phyloP scores from a whole-genome alignment of 2,888 invertebrate species.

The Phorcus lineatus region DNA sequence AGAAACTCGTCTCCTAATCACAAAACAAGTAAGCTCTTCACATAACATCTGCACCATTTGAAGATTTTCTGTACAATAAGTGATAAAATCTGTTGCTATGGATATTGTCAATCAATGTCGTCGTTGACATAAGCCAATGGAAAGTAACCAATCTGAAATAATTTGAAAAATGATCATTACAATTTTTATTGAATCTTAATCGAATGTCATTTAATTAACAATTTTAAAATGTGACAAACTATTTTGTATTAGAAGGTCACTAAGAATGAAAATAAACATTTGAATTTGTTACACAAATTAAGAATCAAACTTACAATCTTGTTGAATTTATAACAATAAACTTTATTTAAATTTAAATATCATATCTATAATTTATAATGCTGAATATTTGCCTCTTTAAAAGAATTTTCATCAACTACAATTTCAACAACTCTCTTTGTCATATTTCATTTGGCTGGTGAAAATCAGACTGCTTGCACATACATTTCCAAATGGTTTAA shows the following conservation, averaged over 20 bases:
- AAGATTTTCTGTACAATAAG: background rate
- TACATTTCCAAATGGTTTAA: no score
- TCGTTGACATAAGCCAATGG: constrained; percentile 74
- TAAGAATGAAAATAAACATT: background rate
- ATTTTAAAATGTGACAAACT: background rate
- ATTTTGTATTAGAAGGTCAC: background rate
- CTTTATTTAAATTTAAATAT: no score
- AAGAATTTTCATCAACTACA: background rate
- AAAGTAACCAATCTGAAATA: constrained; percentile 76
- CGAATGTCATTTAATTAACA: background rate
- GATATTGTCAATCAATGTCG: constrained; percentile 51
- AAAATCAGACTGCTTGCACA: no score
- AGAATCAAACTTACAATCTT: no score
- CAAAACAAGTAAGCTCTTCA: background rate
- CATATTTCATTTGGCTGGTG: no score
- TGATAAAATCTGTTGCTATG: background rate
- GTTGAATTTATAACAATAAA: no score
- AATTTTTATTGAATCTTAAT: background rate
- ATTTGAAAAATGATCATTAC: constrained; percentile 20
- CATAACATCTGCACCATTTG: background rate
- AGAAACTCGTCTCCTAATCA: no score
- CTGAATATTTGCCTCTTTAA: no score
- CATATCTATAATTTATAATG: no score
- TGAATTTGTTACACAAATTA: no score
- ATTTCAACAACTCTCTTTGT: no score